Percentiles rank a stretch among this genome's conserved stretches.
Conservation (phyloP, 2,888 invertebrate genomes). For the Lochmaea crataegi region DNA sequence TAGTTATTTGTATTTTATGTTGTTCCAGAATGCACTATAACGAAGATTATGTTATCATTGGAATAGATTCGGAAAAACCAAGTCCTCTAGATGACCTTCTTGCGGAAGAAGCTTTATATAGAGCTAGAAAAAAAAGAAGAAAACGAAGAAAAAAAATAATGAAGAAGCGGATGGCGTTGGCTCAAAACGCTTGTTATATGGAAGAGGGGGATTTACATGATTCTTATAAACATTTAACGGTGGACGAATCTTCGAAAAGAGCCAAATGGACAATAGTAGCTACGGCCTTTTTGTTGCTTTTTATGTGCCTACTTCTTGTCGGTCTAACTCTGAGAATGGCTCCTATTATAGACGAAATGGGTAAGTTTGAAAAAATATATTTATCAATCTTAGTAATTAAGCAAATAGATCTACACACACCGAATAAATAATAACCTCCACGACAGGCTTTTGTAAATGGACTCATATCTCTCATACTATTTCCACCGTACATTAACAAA, state of each 20-base stretch:
- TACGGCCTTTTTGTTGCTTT: conserved; percentile 87
- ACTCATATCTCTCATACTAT: too few species aligned
- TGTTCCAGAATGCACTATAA: conserved; percentile 65
- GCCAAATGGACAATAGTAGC: conserved; percentile 93
- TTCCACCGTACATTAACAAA: too few species aligned
- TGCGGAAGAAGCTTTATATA: conserved; percentile 55
- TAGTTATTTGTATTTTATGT: neutral
- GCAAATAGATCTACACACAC: too few species aligned
- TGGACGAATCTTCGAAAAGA: conserved; percentile 84
- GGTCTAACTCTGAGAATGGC: conserved; percentile 94
- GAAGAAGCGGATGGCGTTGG: conserved; percentile 52
- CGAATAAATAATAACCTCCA: too few species aligned
- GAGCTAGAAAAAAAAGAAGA: conserved; percentile 62
- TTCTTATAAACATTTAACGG: conserved; percentile 66
- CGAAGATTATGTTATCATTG: conserved; percentile 68
- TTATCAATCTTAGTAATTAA: too few species aligned
- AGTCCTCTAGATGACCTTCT: conserved; percentile 37
- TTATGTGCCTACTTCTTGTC: conserved; percentile 90
- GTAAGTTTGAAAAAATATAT: conserved; percentile 71
- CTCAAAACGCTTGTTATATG: conserved; percentile 45
- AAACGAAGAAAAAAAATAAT: conserved; percentile 58
- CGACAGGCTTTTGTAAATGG: too few species aligned
- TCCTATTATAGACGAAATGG: conserved; percentile 95
- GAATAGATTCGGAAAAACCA: conserved; percentile 54
- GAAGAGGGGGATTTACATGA: conserved; percentile 49